Evolutionary conservation across 2,797 vertebrate species (phyloP).

Genomic region (Sebastes aleutianus): DNA sequence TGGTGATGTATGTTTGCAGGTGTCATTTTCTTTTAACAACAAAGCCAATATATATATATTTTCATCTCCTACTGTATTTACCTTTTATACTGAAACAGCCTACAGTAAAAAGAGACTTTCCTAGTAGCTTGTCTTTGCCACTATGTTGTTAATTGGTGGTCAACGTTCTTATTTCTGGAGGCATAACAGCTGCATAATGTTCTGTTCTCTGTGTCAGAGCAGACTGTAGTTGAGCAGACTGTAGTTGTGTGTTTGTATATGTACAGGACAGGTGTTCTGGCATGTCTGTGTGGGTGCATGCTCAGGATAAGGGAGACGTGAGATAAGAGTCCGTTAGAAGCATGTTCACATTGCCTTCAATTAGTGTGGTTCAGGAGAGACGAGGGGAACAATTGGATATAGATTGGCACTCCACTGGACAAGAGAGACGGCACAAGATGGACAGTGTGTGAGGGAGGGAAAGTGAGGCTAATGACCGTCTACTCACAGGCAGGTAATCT

Average conservation of each 20-base stretch:
- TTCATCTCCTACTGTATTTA: not conserved
- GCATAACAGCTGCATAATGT: not conserved
- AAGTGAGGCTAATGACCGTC: constrained; percentile 76
- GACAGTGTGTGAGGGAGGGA: constrained; percentile 55
- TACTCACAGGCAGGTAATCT: constrained; percentile 71
- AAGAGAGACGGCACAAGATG: constrained; percentile 60
- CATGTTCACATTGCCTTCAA: constrained; percentile 71
- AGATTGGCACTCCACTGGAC: constrained; percentile 77
- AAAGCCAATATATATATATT: not conserved
- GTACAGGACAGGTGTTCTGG: not conserved
- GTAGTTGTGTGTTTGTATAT: not conserved
- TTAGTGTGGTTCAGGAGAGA: constrained; percentile 68
- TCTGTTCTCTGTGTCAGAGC: not conserved
- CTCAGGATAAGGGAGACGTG: constrained; percentile 30
- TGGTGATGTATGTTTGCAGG: not conserved
- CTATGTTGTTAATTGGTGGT: not conserved
- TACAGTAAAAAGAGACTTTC: not conserved
- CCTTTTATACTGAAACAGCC: not conserved
- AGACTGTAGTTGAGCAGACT: not conserved
- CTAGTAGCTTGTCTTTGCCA: not conserved
- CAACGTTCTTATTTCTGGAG: not conserved
- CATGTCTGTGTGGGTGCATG: constrained; percentile 16
- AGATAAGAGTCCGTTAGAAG: constrained; percentile 58
- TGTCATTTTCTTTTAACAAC: not conserved
- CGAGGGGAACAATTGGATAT: constrained; percentile 75